phyloP scores from a whole-genome alignment of 2,797 vertebrate species.

The Hozukius guyotensis region DNA sequence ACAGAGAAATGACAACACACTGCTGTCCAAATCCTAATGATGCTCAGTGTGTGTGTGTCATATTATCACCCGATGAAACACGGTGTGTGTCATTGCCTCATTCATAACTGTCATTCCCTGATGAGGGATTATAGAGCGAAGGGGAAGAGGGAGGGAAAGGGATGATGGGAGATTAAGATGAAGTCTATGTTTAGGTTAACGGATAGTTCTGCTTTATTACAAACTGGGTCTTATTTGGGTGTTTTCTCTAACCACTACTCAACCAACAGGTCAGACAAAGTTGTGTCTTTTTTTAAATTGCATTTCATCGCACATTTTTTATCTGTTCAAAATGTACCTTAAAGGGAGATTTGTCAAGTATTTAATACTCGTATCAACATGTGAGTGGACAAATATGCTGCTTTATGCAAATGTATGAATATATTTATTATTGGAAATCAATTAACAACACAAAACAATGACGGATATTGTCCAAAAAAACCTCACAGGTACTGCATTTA shows the following conservation, averaged over 20 bases:
- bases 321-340: too few relatives aligned
- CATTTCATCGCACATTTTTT: too few relatives aligned
- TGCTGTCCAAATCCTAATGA: neutral
- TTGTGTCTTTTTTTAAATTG: too few relatives aligned
- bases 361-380: too few relatives aligned
- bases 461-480: too few relatives aligned
- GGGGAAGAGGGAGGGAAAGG: neutral
- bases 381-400: too few relatives aligned
- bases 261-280: too few relatives aligned
- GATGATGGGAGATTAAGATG: conserved; percentile 81
- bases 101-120: neutral
- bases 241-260: neutral
- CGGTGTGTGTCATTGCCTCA: neutral
- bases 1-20: neutral
- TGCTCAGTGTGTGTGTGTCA: neutral
- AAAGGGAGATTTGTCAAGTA: too few relatives aligned
- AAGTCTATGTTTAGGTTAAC: neutral
- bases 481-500: too few relatives aligned
- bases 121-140: neutral
- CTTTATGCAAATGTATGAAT: too few relatives aligned
- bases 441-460: too few relatives aligned
- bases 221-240: neutral
- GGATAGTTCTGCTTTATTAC: neutral
- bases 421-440: too few relatives aligned
- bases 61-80: neutral